Base-by-base conservation (phyloP, 2,113 vertebrate genomes). In the Melanocharis versteri region DNA sequence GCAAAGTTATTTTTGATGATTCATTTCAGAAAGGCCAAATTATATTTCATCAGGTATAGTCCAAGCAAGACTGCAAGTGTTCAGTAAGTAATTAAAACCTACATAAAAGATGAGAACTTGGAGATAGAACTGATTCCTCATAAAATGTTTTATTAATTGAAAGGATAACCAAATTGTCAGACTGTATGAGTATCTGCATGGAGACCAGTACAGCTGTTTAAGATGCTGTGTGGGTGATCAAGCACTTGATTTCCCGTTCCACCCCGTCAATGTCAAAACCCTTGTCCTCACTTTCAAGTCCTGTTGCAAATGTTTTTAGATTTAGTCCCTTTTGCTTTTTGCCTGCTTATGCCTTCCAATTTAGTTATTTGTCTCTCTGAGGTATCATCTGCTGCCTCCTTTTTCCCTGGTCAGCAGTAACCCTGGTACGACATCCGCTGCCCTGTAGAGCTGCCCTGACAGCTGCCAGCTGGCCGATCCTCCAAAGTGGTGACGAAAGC, bases 21-120 rank as follows among this genome's bases (percentile, higher is more conserved):
- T 44, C 8, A 47, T 80, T 91, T 70, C 18, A 66, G 83, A 88
- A 94, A 71, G 8, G 15, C 13, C 9, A 83, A 11, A 50, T 83
- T 80, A 44, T 83, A 92, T 90, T 94, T 83, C 33, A 83, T 11
- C 18, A 33, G 20, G 6, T 71, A 8, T 45, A 69, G 58, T 48
- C 26, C 61, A 85, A 89, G 45, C 4, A 80, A 83, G 73, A 35
- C 45, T 61, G 3, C 40, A 57, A 72, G 28, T 71, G 22, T 71
- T 96, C 72, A 93, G 87, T 93, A 91, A 80, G 27, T 91, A 91
- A 91, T 83, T 93, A 83, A 96, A 93, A 87, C 11, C 54, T 73
- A 42, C 58, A 86, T 62, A 78, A 88, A 93, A 86, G 9, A 85
- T 83, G 40, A 92, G 44, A 94, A 73, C 7, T 85, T 81, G 47